Conservation (phyloP, 2,888 invertebrate species). For the Molanna angustata region DNA sequence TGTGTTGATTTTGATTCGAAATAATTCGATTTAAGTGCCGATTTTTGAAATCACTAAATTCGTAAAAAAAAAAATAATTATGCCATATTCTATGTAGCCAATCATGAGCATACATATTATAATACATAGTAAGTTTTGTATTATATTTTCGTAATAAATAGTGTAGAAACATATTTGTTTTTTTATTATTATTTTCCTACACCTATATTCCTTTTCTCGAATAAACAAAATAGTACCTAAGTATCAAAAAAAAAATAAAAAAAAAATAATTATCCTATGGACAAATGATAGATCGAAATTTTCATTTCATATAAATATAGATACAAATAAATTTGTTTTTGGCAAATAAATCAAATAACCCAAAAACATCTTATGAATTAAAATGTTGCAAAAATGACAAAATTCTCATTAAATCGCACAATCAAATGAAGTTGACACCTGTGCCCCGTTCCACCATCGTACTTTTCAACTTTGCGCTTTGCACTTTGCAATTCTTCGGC, state of each 20-base stretch:
- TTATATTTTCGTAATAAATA: slow-evolving; percentile 55
- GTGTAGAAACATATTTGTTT: slow-evolving; percentile 44
- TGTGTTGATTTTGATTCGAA: too few species aligned
- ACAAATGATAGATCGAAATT: not conserved
- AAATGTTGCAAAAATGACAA: too few species aligned
- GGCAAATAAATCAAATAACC: not conserved
- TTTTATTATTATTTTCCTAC: not conserved
- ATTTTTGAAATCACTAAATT: too few species aligned
- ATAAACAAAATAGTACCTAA: not conserved
- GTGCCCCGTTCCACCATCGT: too few species aligned
- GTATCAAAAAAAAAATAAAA: not conserved
- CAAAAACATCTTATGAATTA: too few species aligned
- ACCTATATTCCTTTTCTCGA: too few species aligned
- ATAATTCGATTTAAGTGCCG: too few species aligned
- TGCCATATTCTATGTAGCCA: slow-evolving; percentile 30
- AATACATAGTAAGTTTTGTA: slow-evolving; percentile 53
- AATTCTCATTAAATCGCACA: too few species aligned
- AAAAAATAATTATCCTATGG: not conserved
- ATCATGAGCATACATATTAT: slow-evolving; percentile 34
- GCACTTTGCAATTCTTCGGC: too few species aligned
- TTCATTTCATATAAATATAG: not conserved
- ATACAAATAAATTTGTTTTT: not conserved
- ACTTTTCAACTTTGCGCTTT: too few species aligned
- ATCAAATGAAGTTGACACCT: too few species aligned
- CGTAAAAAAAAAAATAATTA: too few species aligned